These are phyloP conservation scores for Phalacrocorax pelagicus DNA, from an alignment of 2,113 vertebrate species.

Conservation along the genomic window DNA sequence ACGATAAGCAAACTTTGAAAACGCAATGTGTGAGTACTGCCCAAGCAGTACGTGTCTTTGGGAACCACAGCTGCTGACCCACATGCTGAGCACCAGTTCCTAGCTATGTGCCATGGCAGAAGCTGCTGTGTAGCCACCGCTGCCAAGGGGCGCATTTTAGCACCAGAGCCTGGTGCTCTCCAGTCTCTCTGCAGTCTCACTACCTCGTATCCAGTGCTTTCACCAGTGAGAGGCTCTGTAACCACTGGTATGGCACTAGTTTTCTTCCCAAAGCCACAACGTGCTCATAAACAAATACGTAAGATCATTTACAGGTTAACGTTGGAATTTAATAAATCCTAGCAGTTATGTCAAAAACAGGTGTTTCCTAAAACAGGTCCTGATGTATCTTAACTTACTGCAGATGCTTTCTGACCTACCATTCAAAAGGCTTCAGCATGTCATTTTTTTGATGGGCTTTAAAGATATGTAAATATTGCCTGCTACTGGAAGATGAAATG, in stretches of 20 bases:
- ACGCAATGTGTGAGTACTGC: not conserved
- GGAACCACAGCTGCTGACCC: not conserved
- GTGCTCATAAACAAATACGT: not conserved
- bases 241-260: not conserved
- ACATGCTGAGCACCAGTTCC: not conserved
- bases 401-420: not conserved
- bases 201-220: not conserved
- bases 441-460: not conserved
- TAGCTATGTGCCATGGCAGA: not conserved
- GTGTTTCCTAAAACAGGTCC: not conserved
- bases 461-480: not conserved
- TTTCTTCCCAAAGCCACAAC: not conserved
- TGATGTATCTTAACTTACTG: not conserved
- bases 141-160: not conserved
- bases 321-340: not conserved
- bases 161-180: not conserved
- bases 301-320: not conserved
- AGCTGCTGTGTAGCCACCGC: not conserved
- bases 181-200: not conserved
- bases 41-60: not conserved
- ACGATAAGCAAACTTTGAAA: not conserved
- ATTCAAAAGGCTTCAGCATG: not conserved
- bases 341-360: not conserved
- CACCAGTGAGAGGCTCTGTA: not conserved
- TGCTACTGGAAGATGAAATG: not conserved